Evolutionary conservation across 2,113 vertebrate genomes (phyloP), one percentile per base, ranked within the genome.

Genomic region (Sitta europaea): DNA sequence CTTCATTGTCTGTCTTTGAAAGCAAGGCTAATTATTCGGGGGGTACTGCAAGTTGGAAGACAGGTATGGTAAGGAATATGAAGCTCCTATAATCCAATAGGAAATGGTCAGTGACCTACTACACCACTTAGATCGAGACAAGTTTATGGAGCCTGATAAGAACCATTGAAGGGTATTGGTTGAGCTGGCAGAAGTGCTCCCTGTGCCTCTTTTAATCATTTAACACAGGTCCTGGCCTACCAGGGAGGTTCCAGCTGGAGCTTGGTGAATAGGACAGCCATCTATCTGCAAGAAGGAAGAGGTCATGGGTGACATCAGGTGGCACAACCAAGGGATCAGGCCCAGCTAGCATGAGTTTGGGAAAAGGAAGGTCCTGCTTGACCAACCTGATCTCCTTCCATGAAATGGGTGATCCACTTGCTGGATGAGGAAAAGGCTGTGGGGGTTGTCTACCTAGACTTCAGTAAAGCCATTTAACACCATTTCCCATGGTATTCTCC

Each of bases 1-100:
- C 11, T 67, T 74, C 20, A 14, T 19, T 82, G 16, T 20, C 22
- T 58, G 16, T 35, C 16, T 47, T 82, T 23, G 22, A 11, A 15
- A 54, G 24, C 29, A 54, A 75, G 14, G 27, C 25, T n/a, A 22
- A 21, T 59, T 31, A 24, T 48, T 62, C 0, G 0, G 4, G 5
- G 6, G 5, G 10, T 27, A 19, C 12, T 0, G 0, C 19, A 47
- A 27, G 12, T 8, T 47, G 25, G 31, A 48, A 55, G 25, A 62
- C 10, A 11, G 18, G 4, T 12, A 9, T 23, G 12, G 22, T 35
- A 35, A 48, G 22, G 36, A 62, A 45, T 33, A 45, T 42, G 40
- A 42, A 70, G 21, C 3, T 38, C 14, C 18, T 25, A 48, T 36
- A 55, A 62, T 55, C 18, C 42, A 23, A 4, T 4, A 54, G 48